Evolutionary conservation across 2,113 vertebrate species (phyloP).

Genomic region (Chloropsis hardwickii): DNA sequence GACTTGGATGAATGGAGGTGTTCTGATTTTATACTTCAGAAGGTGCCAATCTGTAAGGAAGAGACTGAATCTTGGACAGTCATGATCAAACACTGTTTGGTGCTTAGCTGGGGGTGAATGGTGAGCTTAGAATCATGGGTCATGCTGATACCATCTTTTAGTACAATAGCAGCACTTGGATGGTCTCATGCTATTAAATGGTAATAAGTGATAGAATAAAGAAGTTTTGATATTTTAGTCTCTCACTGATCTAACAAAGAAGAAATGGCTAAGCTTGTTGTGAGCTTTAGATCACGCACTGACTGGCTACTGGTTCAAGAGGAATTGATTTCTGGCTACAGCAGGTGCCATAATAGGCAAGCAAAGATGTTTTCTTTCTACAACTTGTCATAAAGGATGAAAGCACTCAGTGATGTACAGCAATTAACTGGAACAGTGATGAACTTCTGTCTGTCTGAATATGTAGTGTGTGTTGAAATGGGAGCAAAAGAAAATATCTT

Average conservation of each 20-base stretch:
- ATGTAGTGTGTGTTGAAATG: background rate
- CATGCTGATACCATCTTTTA: background rate
- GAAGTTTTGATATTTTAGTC: background rate
- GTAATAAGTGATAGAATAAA: background rate
- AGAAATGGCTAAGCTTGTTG: background rate
- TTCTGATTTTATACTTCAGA: background rate
- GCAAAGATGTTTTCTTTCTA: background rate
- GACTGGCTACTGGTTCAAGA: background rate
- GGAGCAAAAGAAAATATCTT: background rate
- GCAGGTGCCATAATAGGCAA: background rate
- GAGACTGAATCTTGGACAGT: background rate
- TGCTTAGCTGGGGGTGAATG: background rate
- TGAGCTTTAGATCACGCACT: background rate
- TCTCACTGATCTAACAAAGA: background rate
- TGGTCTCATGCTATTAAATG: background rate
- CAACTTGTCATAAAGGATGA: background rate
- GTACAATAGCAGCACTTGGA: background rate
- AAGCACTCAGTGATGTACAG: background rate
- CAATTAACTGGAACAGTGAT: background rate
- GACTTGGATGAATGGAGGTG: background rate
- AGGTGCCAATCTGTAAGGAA: background rate
- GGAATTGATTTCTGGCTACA: constrained; percentile 24
- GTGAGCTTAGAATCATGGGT: background rate
- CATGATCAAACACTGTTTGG: background rate
- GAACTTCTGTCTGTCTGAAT: background rate